Conservation (phyloP, 2,797 vertebrate genomes). For the Heteromormyrus szaboi region DNA sequence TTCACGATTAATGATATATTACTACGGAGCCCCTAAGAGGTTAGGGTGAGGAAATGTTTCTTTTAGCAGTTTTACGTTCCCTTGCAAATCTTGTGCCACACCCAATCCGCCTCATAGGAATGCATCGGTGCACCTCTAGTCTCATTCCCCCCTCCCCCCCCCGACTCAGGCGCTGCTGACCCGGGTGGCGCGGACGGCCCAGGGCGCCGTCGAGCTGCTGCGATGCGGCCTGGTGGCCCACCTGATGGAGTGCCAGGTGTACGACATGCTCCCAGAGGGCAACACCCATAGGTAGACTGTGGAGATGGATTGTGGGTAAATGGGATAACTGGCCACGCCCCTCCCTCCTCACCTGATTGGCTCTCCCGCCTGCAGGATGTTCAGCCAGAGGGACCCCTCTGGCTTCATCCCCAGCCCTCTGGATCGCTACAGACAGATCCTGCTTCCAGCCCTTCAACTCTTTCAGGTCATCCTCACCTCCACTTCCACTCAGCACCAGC, state of each 20-base stretch:
- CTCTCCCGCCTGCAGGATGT: constrained; percentile 56
- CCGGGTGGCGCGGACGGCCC: constrained; percentile 83
- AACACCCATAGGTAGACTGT: constrained; percentile 75
- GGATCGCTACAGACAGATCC: constrained; percentile 88
- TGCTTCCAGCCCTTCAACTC: constrained; percentile 82
- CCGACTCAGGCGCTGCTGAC: constrained; percentile 79
- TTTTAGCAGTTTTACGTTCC: background rate
- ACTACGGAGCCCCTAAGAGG: background rate
- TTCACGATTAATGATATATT: background rate
- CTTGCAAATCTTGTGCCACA: background rate
- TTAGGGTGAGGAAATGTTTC: background rate
- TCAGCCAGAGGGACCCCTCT: constrained; percentile 77
- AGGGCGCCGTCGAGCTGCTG: constrained; percentile 83
- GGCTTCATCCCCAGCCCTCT: constrained; percentile 87
- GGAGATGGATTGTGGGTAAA: background rate
- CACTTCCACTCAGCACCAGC: constrained; percentile 82
- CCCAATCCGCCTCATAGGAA: background rate
- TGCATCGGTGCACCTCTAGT: background rate
- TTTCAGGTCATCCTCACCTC: constrained; percentile 93
- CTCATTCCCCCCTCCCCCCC: background rate
- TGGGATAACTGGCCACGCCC: background rate
- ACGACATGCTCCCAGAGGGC: constrained; percentile 88
- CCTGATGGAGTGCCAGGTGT: constrained; percentile 90
- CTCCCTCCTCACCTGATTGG: background rate
- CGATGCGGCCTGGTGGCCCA: constrained; percentile 84